Percentiles rank a stretch among this genome's conserved stretches.
phyloP scores from a whole-genome alignment of 2,113 vertebrate genomes.

The Dendrocopos noguchii region DNA sequence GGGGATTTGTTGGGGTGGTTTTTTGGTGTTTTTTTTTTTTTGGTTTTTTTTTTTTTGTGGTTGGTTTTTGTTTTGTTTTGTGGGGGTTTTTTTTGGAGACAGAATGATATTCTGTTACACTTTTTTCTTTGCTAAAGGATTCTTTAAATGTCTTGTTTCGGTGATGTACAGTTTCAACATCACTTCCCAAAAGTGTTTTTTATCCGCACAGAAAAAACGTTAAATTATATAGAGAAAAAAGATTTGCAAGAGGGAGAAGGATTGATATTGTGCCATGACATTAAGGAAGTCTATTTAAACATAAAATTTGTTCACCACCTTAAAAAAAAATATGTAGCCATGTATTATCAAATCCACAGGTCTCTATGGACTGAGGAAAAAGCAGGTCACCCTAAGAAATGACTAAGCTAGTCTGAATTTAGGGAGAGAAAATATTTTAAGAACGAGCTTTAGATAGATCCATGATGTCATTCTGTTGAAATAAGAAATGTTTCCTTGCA shows the following conservation, averaged over 20 bases:
- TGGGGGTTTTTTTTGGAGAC: background rate
- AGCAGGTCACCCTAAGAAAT: background rate
- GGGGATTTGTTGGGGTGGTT: too few relatives aligned
- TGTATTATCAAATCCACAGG: background rate
- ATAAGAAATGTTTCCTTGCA: background rate
- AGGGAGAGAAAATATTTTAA: background rate
- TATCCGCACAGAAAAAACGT: background rate
- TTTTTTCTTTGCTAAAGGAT: background rate
- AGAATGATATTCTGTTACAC: background rate
- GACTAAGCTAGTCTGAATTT: background rate
- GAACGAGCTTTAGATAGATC: background rate
- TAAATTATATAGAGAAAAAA: background rate
- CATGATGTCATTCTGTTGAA: background rate
- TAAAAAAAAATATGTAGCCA: background rate
- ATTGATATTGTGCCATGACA: background rate
- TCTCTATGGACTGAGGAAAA: background rate
- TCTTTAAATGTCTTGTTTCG: background rate
- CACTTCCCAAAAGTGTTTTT: background rate
- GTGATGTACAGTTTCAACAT: background rate
- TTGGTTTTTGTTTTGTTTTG: background rate
- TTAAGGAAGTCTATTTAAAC: background rate
- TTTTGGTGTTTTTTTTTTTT: background rate
- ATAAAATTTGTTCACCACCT: background rate
- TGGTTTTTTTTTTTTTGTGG: background rate
- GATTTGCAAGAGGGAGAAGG: background rate